Evolutionary conservation across 2,113 vertebrate genomes (phyloP), one percentile per base, ranked within the genome.

Genomic region (Caranx ignobilis): DNA sequence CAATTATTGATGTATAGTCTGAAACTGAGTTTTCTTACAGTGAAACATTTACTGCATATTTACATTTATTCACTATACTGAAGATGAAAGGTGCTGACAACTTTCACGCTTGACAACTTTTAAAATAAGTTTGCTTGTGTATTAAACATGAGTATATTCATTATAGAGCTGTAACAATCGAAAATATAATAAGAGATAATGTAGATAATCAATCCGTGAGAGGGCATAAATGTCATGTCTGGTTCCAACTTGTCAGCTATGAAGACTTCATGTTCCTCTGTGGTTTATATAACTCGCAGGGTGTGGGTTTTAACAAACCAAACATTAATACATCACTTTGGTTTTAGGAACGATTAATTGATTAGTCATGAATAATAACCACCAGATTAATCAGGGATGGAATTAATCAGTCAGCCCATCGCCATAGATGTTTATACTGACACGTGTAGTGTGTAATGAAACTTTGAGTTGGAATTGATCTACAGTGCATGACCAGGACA

Each of bases 301-400:
- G 16, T 37, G 18, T 31, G 50, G 43, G n/a, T 39, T n/a, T n/a
- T 13, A 50, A 39, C 54, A 48, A 37, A 52, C 50, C 0, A 35
- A 60, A 11, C 37, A 19, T 18, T 1, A 66, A 37, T 18, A 48
- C 0, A 5, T 34, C 6, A 55, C 10, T 8, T 45, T 18, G 6
- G 31, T n/a, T 77, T 76, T 3, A 31, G 11, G 8, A 47, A 7
- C 31, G 35, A 64, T 57, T 1, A 50, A 66, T 7, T 43, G 5
- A 18, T 48, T 18, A 35, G 52, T 73, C 7, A 72, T 56, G 67
- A 56, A 55, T 34, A 43, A 13, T 61, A 31, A 71, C 12, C 45
- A 43, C 34, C 3, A 35, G 9, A 11, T 45, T n/a, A 8, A 35
- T 62, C 6, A 26, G 1, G 11, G 21, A 43, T 56, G 11, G 3